Evolutionary conservation across 2,113 vertebrate species (phyloP).

Genomic region (Pholis gunnellus): DNA sequence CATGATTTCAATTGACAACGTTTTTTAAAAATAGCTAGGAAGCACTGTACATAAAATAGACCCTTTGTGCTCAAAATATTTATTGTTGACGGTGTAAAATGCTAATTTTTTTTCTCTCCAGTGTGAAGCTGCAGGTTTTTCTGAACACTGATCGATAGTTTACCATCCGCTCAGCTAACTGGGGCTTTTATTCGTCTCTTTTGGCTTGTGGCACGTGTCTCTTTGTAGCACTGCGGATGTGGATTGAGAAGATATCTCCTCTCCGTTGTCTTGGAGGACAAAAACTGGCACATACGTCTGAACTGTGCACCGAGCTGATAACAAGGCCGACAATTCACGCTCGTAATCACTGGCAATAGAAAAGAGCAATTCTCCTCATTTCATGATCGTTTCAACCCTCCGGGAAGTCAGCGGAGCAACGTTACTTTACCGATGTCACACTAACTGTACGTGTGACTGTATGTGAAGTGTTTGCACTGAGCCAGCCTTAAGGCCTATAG

Average conservation of each 20-base stretch:
- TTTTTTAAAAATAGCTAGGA: not conserved
- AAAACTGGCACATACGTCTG: conserved; percentile 50
- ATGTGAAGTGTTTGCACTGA: conserved; percentile 6
- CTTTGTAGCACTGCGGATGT: conserved; percentile 55
- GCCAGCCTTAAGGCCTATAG: not conserved
- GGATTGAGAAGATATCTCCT: conserved; percentile 59
- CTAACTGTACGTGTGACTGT: conserved; percentile 18
- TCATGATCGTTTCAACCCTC: conserved; percentile 9
- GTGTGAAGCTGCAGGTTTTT: not conserved
- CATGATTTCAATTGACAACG: not conserved
- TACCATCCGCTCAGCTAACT: conserved; percentile 25
- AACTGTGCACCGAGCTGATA: conserved; percentile 51
- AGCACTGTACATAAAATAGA: not conserved
- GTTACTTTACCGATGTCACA: conserved; percentile 16
- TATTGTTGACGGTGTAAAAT: not conserved
- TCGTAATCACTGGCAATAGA: conserved; percentile 50
- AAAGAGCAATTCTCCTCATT: conserved; percentile 17
- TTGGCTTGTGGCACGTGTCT: conserved; percentile 29
- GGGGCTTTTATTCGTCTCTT: conserved; percentile 30
- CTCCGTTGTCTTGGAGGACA: conserved; percentile 65
- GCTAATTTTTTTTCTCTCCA: not conserved
- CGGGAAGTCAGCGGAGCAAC: conserved; percentile 15
- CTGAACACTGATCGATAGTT: conserved; percentile 18
- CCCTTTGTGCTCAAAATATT: not conserved
- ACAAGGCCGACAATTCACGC: conserved; percentile 59